Percentiles rank a stretch among this genome's conserved stretches.
phyloP scores from a whole-genome alignment of 2,888 invertebrate genomes.

The Mycalesis mineus region DNA sequence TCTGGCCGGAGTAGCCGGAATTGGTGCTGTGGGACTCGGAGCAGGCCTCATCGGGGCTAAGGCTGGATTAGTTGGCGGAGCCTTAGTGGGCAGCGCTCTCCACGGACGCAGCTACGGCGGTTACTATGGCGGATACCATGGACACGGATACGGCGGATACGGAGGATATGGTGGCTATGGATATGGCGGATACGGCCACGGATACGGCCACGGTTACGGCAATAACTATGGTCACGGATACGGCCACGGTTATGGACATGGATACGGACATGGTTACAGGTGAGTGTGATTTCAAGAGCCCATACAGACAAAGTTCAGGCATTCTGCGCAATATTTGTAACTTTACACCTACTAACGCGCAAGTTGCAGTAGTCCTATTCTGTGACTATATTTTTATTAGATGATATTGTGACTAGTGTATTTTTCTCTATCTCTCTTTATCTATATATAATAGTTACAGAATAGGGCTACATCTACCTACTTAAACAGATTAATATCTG shows the following conservation, averaged over 20 bases:
- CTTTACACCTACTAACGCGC: too few relatives aligned
- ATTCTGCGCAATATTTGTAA: too few relatives aligned
- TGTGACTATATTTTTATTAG: too few relatives aligned
- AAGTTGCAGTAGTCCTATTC: too few relatives aligned
- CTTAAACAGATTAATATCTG: too few relatives aligned
- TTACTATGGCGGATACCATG: slow-evolving; percentile 34
- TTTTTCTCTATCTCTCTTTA: too few relatives aligned
- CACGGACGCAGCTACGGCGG: slow-evolving; percentile 31
- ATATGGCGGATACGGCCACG: slow-evolving; percentile 44
- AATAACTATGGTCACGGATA: slow-evolving; percentile 39
- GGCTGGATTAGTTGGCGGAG: slow-evolving; percentile 60
- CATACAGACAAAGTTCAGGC: too few relatives aligned
- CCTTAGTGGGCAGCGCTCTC: slow-evolving; percentile 48
- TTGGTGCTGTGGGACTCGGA: slow-evolving; percentile 48
- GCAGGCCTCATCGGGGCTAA: slow-evolving; percentile 58
- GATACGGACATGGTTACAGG: slow-evolving; percentile 27
- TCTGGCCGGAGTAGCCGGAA: slow-evolving; percentile 39
- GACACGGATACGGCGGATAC: slow-evolving; percentile 35
- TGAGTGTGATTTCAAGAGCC: neutral
- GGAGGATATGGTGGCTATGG: slow-evolving; percentile 40
- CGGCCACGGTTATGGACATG: slow-evolving; percentile 38
- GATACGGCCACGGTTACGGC: slow-evolving; percentile 42
- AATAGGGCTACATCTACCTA: too few relatives aligned
- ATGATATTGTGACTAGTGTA: too few relatives aligned
- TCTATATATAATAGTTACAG: too few relatives aligned